phyloP scores from a whole-genome alignment of 2,797 vertebrate species.

The Microctenopoma steveboyesi region DNA sequence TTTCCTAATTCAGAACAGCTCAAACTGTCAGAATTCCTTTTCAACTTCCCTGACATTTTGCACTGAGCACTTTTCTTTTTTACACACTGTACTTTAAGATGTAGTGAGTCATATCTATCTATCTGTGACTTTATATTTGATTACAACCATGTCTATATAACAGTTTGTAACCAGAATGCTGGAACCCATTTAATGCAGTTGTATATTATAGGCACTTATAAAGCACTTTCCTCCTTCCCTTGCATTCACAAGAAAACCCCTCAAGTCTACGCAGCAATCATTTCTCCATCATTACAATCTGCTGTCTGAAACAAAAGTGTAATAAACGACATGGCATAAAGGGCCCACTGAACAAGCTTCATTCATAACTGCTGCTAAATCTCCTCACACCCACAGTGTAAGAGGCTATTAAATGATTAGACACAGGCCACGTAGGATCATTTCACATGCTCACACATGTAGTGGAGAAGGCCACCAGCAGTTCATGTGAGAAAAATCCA shows the following conservation, averaged over 20 bases:
- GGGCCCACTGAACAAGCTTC: conserved; percentile 34
- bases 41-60: too few relatives aligned
- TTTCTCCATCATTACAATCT: conserved; percentile 53
- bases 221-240: conserved; percentile 53
- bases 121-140: background rate
- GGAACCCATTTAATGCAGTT: conserved; percentile 27
- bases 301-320: conserved; percentile 51
- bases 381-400: conserved; percentile 50
- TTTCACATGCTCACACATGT: conserved; percentile 37
- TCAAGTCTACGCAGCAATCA: conserved; percentile 22
- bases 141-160: background rate
- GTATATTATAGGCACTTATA: conserved; percentile 37
- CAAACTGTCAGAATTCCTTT: too few relatives aligned
- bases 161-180: background rate
- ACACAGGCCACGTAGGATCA: conserved; percentile 37
- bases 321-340: conserved; percentile 47
- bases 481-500: conserved; percentile 2
- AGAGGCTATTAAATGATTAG: conserved; percentile 54
- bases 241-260: conserved; percentile 25
- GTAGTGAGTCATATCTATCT: too few relatives aligned
- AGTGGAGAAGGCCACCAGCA: conserved; percentile 31
- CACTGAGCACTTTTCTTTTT: too few relatives aligned
- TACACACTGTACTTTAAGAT: too few relatives aligned
- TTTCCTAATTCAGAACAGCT: too few relatives aligned
- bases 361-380: conserved; percentile 52